A percentile compares a stretch with the other conserved stretches of the same genome.
Evolutionary conservation across 2,888 invertebrate genomes (phyloP).

Genomic region (Schizaphis graminum): DNA sequence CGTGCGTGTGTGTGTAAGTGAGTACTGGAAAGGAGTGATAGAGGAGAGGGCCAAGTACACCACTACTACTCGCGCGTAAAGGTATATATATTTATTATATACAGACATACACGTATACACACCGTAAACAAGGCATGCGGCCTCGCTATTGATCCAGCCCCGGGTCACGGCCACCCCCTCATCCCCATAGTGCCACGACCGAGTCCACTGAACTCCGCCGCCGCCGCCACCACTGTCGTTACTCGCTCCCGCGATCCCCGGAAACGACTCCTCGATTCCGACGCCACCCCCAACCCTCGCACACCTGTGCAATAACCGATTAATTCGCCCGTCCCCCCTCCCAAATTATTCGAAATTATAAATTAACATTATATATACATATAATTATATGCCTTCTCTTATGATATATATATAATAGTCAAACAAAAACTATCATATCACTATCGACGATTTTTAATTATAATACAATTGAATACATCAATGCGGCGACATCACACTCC

Average conservation of each 20-base stretch:
- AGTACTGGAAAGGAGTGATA: neutral
- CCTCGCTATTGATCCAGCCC: constrained; percentile 65
- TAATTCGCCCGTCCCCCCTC: neutral
- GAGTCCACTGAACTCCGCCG: constrained; percentile 66
- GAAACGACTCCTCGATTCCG: constrained; percentile 21
- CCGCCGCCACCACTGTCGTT: constrained; percentile 33
- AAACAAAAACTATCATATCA: neutral
- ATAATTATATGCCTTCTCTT: neutral
- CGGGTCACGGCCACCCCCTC: constrained; percentile 64
- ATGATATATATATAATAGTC: neutral
- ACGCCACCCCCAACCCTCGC: neutral
- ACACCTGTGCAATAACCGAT: constrained; percentile 32
- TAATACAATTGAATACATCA: neutral
- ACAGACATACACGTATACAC: neutral
- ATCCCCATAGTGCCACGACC: constrained; percentile 62
- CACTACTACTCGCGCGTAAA: neutral
- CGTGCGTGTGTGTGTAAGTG: neutral
- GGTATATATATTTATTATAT: neutral
- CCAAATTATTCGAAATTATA: neutral
- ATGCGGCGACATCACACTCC: neutral
- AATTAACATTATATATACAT: neutral
- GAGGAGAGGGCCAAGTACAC: neutral
- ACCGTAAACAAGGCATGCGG: constrained; percentile 62
- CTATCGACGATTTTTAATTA: neutral
- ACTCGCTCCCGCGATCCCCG: constrained; percentile 1